A percentile compares a stretch with the other conserved stretches of the same genome.
Conservation (phyloP, 2,888 invertebrate species). For the Acanthosepion lycidas region DNA sequence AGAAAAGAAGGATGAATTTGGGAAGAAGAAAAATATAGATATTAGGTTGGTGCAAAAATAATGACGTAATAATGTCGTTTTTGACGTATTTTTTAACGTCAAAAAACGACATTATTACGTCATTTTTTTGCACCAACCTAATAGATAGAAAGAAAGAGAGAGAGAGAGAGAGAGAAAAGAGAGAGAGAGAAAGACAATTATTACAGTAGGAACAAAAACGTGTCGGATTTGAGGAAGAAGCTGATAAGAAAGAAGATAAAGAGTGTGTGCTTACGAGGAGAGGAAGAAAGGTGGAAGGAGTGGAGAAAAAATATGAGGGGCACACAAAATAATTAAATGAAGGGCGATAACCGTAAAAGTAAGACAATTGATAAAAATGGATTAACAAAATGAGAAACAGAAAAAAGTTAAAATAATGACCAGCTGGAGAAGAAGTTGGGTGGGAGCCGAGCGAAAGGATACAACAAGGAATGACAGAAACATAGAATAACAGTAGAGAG, state of each 20-base stretch:
- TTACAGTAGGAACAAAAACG: background rate
- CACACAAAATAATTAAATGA: background rate
- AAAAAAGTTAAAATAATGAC: background rate
- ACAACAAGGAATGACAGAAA: too few relatives aligned
- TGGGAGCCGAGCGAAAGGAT: background rate
- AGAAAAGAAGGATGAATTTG: background rate
- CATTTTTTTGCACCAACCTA: too few relatives aligned
- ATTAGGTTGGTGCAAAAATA: too few relatives aligned
- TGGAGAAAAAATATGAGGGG: background rate
- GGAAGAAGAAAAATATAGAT: background rate
- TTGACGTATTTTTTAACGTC: too few relatives aligned
- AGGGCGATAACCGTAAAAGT: background rate
- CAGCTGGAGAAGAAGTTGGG: background rate
- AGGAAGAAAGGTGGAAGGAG: background rate
- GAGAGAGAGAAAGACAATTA: background rate
- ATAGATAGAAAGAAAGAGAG: too few relatives aligned
- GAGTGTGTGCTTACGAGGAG: background rate
- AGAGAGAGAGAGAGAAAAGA: background rate
- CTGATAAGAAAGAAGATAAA: constrained; percentile 11
- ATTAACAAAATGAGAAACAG: background rate
- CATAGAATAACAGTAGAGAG: too few relatives aligned
- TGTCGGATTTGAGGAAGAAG: constrained; percentile 33
- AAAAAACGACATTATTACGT: too few relatives aligned
- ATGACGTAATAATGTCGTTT: too few relatives aligned
- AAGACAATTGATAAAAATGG: background rate